These are phyloP conservation scores for Cerastoderma edule DNA, from an alignment of 2,888 invertebrate species.

Conservation along the genomic window DNA sequence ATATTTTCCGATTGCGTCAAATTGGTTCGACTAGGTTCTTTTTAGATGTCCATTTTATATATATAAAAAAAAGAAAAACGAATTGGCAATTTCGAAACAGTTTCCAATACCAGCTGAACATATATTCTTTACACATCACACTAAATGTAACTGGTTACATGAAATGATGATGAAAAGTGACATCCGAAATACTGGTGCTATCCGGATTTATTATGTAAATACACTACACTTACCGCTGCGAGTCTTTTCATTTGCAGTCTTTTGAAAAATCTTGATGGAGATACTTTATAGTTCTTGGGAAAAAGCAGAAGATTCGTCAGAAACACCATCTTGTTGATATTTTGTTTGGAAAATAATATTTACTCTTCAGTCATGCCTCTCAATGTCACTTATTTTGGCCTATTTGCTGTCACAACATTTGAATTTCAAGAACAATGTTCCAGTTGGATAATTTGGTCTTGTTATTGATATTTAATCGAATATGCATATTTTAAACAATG, in stretches of 20 bases:
- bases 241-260: constrained; percentile 42
- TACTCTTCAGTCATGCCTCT: background rate
- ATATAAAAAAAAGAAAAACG: background rate
- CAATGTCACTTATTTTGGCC: background rate
- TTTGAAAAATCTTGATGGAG: constrained; percentile 29
- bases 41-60: background rate
- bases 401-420: background rate
- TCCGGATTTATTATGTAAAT: background rate
- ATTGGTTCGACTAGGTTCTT: too few relatives aligned
- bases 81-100: background rate
- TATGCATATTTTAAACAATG: background rate
- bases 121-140: background rate
- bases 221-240: constrained; percentile 34
- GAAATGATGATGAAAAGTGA: too few relatives aligned
- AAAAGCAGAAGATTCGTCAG: constrained; percentile 14
- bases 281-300: constrained; percentile 18
- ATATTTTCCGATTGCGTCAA: too few relatives aligned
- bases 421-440: background rate
- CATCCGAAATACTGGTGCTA: background rate
- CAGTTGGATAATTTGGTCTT: background rate
- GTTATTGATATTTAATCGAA: background rate
- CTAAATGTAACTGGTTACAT: too few relatives aligned
- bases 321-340: constrained; percentile 36
- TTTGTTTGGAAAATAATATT: background rate
- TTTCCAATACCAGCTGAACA: background rate